Evolutionary conservation across 2,113 vertebrate species (phyloP), one percentile per base, ranked within the genome.

Genomic region (Pteruthius melanotis): DNA sequence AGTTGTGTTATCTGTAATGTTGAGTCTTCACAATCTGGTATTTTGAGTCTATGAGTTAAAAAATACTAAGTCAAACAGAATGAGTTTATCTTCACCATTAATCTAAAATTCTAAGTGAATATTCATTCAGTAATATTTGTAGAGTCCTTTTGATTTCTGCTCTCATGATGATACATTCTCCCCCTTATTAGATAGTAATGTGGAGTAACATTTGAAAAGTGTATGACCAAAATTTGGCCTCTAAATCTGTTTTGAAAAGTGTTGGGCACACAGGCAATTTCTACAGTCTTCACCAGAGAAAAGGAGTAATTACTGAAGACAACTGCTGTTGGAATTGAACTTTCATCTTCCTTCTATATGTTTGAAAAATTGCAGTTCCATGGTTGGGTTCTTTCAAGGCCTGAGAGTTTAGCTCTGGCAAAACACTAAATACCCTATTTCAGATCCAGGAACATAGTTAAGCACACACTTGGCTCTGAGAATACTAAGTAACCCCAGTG

Each of bases 1-100:
- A 88, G 74, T 92, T 97, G 97, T 97, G 83, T 97, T 97, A 95
- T 87, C 94, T 97, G 97, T 97, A 97, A 95, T 45, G n/a, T 70
- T 84, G 72, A 85, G 72, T 97, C 97, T 97, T 96, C 94, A 90
- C 59, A 94, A 93, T 80, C 31, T 8, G 17, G 86, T 8, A 68
- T 92, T 97, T 90, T 96, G 53, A 77, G 86, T 83, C 35, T 88
- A 31, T 74, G 13, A 79, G 65, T 82, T 94, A 80, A 76, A 8
- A 57, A 91, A 49, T 77, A 59, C 44, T 83, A 89, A 86, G 70
- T 79, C 81, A 91, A 70, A 94, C 72, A 96, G 90, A 92, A 96
- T 94, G 81, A 92, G 70, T 42, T 90, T 80, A 30, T 89, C 63
- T 85, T 78, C 79, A 26, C 8, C 60, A 53, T 66, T 95, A 57